phyloP scores from a whole-genome alignment of 2,113 vertebrate species.

The Chloroceryle aenea region DNA sequence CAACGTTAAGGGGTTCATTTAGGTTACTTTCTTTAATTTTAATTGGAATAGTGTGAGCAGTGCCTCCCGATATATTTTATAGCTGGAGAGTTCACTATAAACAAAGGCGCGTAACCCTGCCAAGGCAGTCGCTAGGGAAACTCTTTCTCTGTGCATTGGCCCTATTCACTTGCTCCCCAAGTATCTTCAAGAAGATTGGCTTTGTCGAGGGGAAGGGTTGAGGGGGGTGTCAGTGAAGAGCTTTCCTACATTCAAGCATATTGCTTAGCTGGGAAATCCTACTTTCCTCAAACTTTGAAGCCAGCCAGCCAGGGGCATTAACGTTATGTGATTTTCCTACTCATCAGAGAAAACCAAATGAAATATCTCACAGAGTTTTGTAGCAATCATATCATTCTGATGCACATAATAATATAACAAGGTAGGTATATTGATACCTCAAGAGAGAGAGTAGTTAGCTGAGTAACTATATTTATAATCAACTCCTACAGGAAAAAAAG shows the following conservation, averaged over 20 bases:
- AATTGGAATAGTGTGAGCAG: slow-evolving; percentile 62
- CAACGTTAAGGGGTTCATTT: slow-evolving; percentile 69
- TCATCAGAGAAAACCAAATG: slow-evolving; percentile 4
- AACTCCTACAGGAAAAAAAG: not conserved
- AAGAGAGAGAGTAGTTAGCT: not conserved
- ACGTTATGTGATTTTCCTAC: not conserved
- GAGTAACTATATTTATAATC: not conserved
- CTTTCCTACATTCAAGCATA: not conserved
- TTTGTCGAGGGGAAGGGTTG: not conserved
- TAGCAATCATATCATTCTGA: not conserved
- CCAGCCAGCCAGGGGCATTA: not conserved
- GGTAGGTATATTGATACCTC: not conserved
- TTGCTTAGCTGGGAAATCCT: not conserved
- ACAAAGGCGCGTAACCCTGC: slow-evolving; percentile 53
- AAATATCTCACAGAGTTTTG: not conserved
- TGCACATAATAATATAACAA: not conserved
- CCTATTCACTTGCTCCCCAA: slow-evolving; percentile 13
- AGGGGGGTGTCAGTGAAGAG: not conserved
- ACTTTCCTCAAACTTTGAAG: not conserved
- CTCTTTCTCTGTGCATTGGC: not conserved
- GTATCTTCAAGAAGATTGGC: not conserved
- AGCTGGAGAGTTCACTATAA: slow-evolving; percentile 50
- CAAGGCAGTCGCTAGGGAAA: slow-evolving; percentile 51
- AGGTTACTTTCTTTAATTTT: slow-evolving; percentile 67
- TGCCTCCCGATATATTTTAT: slow-evolving; percentile 60